Conservation (phyloP, 2,113 vertebrate genomes). For the Neopipo cinnamomea region DNA sequence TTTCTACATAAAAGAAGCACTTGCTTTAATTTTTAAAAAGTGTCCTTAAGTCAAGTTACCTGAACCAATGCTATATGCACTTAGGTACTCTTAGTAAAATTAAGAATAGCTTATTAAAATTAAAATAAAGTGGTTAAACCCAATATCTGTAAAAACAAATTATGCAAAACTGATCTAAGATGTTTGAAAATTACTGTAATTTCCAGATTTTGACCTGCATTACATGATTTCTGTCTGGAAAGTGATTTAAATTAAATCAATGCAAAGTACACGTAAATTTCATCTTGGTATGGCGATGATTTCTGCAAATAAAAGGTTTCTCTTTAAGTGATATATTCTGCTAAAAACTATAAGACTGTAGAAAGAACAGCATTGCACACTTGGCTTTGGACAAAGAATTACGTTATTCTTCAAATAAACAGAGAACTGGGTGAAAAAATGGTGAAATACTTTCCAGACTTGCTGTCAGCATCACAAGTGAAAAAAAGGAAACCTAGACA, state of each 20-base stretch:
- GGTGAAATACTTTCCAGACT: conserved; percentile 24
- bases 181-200: background rate
- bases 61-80: background rate
- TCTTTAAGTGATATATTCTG: background rate
- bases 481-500: background rate
- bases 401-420: conserved; percentile 32
- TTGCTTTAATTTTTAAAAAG: background rate
- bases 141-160: background rate
- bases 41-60: background rate
- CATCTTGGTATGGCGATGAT: background rate
- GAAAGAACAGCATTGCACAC: background rate
- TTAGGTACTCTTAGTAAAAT: background rate
- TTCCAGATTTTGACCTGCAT: background rate
- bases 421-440: background rate
- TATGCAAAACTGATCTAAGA: background rate
- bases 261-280: background rate
- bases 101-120: background rate
- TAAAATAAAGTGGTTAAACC: background rate
- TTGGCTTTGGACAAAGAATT: background rate
- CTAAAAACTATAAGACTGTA: background rate
- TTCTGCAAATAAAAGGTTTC: background rate
- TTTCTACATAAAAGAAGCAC: background rate
- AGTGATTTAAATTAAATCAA: background rate
- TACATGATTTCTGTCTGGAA: background rate
- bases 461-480: background rate